Evolutionary conservation across 2,797 vertebrate species (phyloP).

Genomic region (Pelochelys cantorii): DNA sequence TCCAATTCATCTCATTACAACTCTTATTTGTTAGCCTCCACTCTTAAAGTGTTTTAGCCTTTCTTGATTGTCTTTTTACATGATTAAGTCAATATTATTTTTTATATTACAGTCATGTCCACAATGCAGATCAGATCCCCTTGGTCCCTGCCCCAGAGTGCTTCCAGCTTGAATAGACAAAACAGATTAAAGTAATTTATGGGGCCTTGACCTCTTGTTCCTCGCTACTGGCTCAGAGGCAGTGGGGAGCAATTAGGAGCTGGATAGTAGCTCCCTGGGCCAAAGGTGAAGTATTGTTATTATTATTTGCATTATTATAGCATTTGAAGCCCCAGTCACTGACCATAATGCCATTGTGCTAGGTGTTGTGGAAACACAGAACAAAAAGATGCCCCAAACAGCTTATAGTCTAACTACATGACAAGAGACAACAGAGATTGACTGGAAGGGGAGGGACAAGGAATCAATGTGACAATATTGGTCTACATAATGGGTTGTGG

Average conservation of each 20-base stretch:
- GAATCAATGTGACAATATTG: not conserved
- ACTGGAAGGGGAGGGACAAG: not conserved
- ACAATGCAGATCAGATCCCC: not conserved
- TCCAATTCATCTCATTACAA: not conserved
- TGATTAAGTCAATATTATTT: fast-evolving
- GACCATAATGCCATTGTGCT: not conserved
- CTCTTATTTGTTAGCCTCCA: not conserved
- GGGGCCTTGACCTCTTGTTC: fast-evolving
- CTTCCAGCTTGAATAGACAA: not conserved
- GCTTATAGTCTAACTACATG: not conserved
- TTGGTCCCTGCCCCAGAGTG: not conserved
- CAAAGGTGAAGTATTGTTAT: not conserved
- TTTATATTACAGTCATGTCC: not conserved
- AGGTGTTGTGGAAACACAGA: not conserved
- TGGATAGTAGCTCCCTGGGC: not conserved
- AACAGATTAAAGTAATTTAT: not conserved
- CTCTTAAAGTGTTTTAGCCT: fast-evolving
- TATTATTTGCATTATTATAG: not conserved
- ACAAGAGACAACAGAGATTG: not conserved
- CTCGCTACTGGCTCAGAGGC: fast-evolving
- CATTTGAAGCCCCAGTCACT: not conserved
- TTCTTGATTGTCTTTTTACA: not conserved
- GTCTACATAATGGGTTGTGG: not conserved
- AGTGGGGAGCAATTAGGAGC: not conserved
- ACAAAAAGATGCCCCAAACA: not conserved